phyloP scores from a whole-genome alignment of 2,113 vertebrate genomes.

The Odocoileus hemionus region DNA sequence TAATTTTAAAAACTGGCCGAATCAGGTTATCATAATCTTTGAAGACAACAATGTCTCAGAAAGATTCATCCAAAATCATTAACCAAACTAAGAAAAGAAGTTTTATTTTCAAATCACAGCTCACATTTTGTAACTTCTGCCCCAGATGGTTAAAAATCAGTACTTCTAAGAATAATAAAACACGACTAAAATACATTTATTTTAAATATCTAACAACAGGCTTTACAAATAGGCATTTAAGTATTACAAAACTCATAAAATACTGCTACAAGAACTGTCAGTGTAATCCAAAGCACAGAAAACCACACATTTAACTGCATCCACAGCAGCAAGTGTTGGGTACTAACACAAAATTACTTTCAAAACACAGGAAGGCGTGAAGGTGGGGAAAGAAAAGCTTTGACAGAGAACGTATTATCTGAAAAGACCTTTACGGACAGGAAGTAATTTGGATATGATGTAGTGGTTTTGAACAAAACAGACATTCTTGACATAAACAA shows the following conservation, averaged over 20 bases:
- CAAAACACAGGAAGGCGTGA: neutral
- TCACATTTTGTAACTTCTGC: neutral
- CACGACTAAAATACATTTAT: constrained; percentile 18
- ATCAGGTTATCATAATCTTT: neutral
- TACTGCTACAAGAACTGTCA: neutral
- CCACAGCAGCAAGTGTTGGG: neutral
- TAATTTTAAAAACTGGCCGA: neutral
- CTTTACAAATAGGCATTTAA: neutral
- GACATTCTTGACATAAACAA: neutral
- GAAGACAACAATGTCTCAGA: neutral
- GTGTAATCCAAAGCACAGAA: neutral
- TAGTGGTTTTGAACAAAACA: neutral
- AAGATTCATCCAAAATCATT: constrained; percentile 1
- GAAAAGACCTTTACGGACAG: neutral
- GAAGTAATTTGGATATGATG: neutral
- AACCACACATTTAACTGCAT: neutral
- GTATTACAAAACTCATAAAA: neutral
- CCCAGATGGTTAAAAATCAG: constrained; percentile 20
- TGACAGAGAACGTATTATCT: neutral
- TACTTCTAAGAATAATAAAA: neutral
- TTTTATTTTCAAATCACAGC: constrained; percentile 24
- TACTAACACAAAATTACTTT: constrained; percentile 9
- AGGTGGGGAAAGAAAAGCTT: neutral
- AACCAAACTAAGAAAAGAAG: neutral
- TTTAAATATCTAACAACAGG: neutral